Evolutionary conservation across 2,888 invertebrate genomes (phyloP).

Genomic region (Leucoptera coffeella): DNA sequence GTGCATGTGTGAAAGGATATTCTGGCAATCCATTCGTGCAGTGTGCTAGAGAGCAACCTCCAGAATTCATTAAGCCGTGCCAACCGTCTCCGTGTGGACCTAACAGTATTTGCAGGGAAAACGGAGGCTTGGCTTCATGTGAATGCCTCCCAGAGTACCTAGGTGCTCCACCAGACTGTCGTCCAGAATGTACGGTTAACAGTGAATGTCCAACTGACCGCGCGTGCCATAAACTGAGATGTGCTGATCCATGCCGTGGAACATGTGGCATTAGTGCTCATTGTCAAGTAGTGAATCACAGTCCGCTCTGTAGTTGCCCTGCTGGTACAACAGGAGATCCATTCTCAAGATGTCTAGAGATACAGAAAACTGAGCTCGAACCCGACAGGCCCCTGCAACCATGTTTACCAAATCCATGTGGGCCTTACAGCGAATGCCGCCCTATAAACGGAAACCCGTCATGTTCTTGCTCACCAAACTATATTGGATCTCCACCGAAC

Average conservation of each 20-base stretch:
- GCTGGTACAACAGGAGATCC: conserved; percentile 61
- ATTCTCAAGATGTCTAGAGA: conserved; percentile 49
- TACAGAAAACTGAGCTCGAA: conserved; percentile 13
- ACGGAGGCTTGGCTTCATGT: conserved; percentile 68
- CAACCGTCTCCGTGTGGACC: conserved; percentile 71
- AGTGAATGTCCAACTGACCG: conserved; percentile 69
- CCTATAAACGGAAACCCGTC: conserved; percentile 64
- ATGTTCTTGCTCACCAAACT: conserved; percentile 69
- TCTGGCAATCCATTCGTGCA: conserved; percentile 65
- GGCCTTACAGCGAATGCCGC: conserved; percentile 73
- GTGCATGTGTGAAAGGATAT: conserved; percentile 67
- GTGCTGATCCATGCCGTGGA: conserved; percentile 71
- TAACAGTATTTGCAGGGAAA: conserved; percentile 68
- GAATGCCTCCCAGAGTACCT: conserved; percentile 62
- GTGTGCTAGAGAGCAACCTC: conserved; percentile 19
- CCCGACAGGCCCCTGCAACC: conserved; percentile 37
- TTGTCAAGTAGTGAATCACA: conserved; percentile 74
- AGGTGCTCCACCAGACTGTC: conserved; percentile 67
- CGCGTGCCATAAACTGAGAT: conserved; percentile 73
- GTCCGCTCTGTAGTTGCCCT: conserved; percentile 71
- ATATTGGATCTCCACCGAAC: conserved; percentile 72
- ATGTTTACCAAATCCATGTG: conserved; percentile 74
- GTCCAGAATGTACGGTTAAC: conserved; percentile 72
- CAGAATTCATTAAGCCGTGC: conserved; percentile 56
- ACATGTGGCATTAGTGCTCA: conserved; percentile 65